These are phyloP conservation scores for Stratiomys singularior DNA, from an alignment of 2,888 invertebrate genomes.

Conservation along the genomic window DNA sequence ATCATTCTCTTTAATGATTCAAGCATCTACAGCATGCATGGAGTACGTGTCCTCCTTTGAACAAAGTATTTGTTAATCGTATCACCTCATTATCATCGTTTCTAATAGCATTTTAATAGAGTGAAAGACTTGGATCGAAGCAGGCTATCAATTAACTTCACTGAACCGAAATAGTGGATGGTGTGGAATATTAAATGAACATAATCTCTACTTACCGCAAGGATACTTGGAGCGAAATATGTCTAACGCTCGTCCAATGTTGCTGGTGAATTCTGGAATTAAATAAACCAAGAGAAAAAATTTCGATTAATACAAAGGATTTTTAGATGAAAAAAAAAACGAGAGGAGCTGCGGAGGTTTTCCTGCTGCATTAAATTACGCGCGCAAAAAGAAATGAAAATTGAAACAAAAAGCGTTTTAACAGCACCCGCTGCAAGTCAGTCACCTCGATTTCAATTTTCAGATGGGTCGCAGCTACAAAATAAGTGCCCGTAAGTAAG, in stretches of 20 bases:
- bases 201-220: not conserved
- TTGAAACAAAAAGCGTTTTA: too few species aligned
- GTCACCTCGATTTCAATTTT: too few species aligned
- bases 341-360: too few species aligned
- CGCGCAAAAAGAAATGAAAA: too few species aligned
- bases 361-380: too few species aligned
- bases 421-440: too few species aligned
- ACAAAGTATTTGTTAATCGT: conserved; percentile 24
- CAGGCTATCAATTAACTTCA: not conserved
- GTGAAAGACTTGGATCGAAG: not conserved
- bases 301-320: too few species aligned
- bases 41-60: not conserved
- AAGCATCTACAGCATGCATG: not conserved
- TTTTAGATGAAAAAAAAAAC: too few species aligned
- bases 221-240: not conserved
- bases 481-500: too few species aligned
- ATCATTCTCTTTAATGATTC: too few species aligned
- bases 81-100: conserved; percentile 10
- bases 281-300: not conserved
- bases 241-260: not conserved
- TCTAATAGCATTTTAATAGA: conserved; percentile 25
- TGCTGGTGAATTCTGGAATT: not conserved
- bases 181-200: conserved; percentile 12
- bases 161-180: conserved; percentile 3
- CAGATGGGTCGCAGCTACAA: too few species aligned